These are phyloP conservation scores for Brachypodius melanocephalos DNA, from an alignment of 2,113 vertebrate species.

Conservation along the genomic window DNA sequence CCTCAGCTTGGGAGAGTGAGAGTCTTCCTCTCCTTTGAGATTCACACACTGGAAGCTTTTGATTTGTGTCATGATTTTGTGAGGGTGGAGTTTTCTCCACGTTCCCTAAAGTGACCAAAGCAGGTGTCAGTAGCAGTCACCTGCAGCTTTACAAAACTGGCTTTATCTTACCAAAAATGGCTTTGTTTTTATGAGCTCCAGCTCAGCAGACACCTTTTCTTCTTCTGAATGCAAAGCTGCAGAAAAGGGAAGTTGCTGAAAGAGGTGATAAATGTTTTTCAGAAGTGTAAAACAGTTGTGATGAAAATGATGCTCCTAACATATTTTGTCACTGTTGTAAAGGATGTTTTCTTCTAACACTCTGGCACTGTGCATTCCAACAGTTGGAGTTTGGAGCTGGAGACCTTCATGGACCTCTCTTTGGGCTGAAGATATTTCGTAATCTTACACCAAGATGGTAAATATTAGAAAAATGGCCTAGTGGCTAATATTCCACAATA, in stretches of 20 bases:
- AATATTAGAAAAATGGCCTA: constrained; percentile 11
- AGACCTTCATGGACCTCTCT: constrained; percentile 89
- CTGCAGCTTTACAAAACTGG: background rate
- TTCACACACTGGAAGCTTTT: background rate
- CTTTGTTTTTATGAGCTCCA: background rate
- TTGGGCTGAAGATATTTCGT: constrained; percentile 93
- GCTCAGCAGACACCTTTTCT: background rate
- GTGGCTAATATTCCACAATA: background rate
- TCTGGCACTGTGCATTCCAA: background rate
- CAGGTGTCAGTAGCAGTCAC: background rate
- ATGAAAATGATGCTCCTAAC: background rate
- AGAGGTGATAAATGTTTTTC: background rate
- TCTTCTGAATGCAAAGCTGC: background rate
- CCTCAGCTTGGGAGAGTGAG: background rate
- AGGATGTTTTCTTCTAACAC: background rate
- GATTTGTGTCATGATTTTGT: background rate
- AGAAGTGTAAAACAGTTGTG: background rate
- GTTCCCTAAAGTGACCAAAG: background rate
- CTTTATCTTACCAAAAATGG: background rate
- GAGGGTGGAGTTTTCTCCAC: background rate
- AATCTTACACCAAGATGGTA: constrained; percentile 93
- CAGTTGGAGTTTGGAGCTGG: constrained; percentile 95
- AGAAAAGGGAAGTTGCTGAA: background rate
- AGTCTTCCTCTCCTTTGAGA: background rate
- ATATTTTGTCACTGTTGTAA: background rate